A percentile compares a stretch with the other conserved stretches of the same genome.
phyloP scores from a whole-genome alignment of 2,797 vertebrate species.

The Sebastes kiyomatsui region DNA sequence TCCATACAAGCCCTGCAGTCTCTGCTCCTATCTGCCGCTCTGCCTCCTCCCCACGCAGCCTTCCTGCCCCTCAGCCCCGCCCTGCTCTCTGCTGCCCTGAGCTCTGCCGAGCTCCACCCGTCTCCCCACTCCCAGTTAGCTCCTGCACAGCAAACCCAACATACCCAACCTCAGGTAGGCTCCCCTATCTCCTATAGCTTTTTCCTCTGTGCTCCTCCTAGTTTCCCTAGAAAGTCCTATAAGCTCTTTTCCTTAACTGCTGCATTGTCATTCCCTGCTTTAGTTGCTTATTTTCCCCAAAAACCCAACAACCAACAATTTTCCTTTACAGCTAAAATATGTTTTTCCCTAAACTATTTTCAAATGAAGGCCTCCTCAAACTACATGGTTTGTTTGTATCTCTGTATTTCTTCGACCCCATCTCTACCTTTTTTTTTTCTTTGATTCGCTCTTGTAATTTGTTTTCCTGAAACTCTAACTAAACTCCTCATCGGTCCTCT shows the following conservation, averaged over 20 bases:
- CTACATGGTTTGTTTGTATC: neutral
- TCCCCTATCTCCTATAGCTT: slow-evolving; percentile 17
- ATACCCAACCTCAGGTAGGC: slow-evolving; percentile 80
- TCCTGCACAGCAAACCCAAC: slow-evolving; percentile 72
- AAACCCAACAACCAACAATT: neutral
- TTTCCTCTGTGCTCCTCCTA: slow-evolving; percentile 23
- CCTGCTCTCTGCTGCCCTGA: slow-evolving; percentile 88
- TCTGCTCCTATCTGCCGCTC: slow-evolving; percentile 78
- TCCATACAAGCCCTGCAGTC: slow-evolving; percentile 78
- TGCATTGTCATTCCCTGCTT: slow-evolving; percentile 13
- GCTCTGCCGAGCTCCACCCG: slow-evolving; percentile 80
- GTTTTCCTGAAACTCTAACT: neutral
- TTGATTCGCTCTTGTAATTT: neutral
- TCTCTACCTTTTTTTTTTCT: neutral
- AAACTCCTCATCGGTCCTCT: neutral
- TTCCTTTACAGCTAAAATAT: neutral
- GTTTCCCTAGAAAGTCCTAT: neutral
- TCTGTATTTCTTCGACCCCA: neutral
- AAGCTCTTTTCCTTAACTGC: slow-evolving; percentile 17
- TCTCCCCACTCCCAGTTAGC: slow-evolving; percentile 83
- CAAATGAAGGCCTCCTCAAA: neutral
- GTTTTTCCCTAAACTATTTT: neutral
- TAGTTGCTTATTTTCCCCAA: neutral
- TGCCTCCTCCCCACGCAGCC: slow-evolving; percentile 81
- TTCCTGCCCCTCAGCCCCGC: slow-evolving; percentile 89